Conservation (phyloP, 2,113 vertebrate genomes). For the Tenrec ecaudatus region DNA sequence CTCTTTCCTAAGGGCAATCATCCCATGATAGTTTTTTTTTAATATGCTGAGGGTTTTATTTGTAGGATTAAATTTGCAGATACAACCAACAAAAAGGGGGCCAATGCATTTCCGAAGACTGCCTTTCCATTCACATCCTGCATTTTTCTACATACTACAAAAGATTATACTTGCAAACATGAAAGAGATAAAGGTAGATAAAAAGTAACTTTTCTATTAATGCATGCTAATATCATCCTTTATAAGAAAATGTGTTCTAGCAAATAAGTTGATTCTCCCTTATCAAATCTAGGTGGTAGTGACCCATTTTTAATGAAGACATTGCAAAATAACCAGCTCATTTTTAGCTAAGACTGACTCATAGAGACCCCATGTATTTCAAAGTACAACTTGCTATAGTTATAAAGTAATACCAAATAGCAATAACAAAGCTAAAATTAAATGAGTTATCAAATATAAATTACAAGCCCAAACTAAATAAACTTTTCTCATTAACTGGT, state of each 20-base stretch:
- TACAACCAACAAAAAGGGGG: background rate
- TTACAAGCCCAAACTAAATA: background rate
- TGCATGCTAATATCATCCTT: background rate
- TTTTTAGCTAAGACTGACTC: background rate
- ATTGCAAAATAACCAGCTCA: background rate
- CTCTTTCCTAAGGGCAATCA: constrained; percentile 47
- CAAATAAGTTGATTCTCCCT: background rate
- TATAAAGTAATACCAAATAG: too few relatives aligned
- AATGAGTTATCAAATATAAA: background rate
- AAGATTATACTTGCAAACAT: background rate
- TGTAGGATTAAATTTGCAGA: constrained; percentile 6
- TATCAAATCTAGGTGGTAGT: background rate
- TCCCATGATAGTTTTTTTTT: constrained; percentile 43
- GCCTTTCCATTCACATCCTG: background rate
- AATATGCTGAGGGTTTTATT: constrained; percentile 54
- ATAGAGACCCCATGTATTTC: background rate
- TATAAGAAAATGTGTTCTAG: background rate
- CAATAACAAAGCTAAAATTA: background rate
- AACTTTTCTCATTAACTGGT: background rate
- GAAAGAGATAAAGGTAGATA: background rate
- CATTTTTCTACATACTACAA: background rate
- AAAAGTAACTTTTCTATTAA: background rate
- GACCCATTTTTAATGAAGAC: background rate
- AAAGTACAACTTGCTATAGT: background rate
- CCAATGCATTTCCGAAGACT: background rate